Base-by-base conservation (phyloP, 2,797 vertebrate species). In the Taenioides sp. region DNA sequence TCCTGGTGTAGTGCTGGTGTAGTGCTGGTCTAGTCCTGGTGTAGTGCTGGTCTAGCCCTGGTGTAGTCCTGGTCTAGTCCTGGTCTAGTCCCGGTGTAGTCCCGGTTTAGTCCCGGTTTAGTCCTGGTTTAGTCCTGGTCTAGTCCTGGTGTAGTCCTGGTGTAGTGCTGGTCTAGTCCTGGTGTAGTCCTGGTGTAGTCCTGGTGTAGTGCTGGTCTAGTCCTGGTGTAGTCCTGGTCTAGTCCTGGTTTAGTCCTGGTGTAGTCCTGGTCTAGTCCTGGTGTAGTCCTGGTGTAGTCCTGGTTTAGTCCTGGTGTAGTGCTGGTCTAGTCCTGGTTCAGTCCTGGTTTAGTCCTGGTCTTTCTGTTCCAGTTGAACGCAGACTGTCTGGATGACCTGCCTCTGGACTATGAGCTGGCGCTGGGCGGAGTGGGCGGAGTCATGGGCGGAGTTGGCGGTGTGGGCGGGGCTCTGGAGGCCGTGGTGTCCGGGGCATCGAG, bases 331-430 rank as follows among this genome's bases (percentile, higher is more conserved):
- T 20, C 43, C 23, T 17, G 22, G 22, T 65, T 17, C 7, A 18
- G 54, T 14, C 50, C 50, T 7, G 50, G 5, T 52, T n/a, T 6
- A 4, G 14, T 50, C 43, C 16, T 2, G 37, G 11, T 54, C 20
- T 31, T 0, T 40, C 18, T 25, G 54, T 2, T 28, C 25, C 87
- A 98, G 97, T 94, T 97, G 54, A 98, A 98, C 5, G 96, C 96
- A 0, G 97, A 98, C 74, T 98, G 96, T 77, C 92, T 96, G 89
- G 97, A 98, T 0, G 96, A 98, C 73, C 90, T 98, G 58, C 94
- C 97, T 47, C 91, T 96, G 27, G 97, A 98, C 87, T 93, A 96
- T 17, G 96, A 98, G 84, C 93, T 93, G 7, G 95, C 95, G 2
- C 91, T 93, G 0, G 86, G 79, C 25, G 95, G 94, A 0, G 70